A percentile compares a stretch with the other conserved stretches of the same genome.
Evolutionary conservation across 1,140 invertebrate genomes (phyloP).

Genomic region (Drosophila lini): DNA sequence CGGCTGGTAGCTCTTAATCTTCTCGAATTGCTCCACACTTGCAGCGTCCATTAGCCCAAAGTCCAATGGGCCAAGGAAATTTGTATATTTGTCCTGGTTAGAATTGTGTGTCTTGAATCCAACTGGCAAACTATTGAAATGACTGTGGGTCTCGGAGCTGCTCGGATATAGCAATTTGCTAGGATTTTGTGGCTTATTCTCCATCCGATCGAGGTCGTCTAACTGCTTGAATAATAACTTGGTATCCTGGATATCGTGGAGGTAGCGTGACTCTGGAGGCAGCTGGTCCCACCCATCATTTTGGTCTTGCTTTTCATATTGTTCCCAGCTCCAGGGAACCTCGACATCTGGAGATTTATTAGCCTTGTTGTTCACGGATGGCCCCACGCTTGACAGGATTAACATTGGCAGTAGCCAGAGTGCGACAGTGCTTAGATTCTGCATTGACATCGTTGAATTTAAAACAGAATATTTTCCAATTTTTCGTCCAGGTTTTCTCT

Average conservation of each 20-base stretch:
- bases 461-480: conserved; percentile 16
- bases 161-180: too few species aligned
- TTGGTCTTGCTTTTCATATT: neutral
- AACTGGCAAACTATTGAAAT: neutral
- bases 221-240: conserved; percentile 2
- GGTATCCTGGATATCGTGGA: neutral
- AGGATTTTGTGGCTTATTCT: neutral
- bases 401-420: conserved; percentile 45
- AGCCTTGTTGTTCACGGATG: neutral
- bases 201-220: conserved; percentile 17
- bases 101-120: neutral
- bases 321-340: neutral
- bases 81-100: neutral
- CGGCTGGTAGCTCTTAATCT: conserved; percentile 7
- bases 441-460: conserved; percentile 62
- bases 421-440: neutral
- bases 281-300: neutral
- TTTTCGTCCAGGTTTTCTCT: conserved; percentile 1
- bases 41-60: neutral
- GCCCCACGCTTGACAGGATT: conserved; percentile 22
- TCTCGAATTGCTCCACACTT: conserved; percentile 26
- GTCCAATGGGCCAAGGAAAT: neutral
- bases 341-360: neutral
- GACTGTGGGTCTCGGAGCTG: neutral
- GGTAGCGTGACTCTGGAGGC: neutral